Evolutionary conservation across 2,888 invertebrate species (phyloP).

Genomic region (Microctonus aethiopoides): DNA sequence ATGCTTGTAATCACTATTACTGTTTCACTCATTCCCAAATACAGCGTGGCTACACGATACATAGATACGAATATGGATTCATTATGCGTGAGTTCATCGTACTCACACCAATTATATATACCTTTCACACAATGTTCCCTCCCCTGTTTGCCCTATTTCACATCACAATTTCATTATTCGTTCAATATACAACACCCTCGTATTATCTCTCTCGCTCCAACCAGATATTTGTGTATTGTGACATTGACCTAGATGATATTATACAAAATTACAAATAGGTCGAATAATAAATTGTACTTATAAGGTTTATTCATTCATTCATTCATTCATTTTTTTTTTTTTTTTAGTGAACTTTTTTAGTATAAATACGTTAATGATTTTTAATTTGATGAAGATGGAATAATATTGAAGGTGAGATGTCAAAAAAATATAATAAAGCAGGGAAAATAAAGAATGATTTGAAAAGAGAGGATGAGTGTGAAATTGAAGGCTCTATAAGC

Average conservation of each 20-base stretch:
- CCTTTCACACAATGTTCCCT: neutral
- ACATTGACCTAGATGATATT: conserved; percentile 59
- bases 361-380: neutral
- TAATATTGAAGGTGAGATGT: too few relatives aligned
- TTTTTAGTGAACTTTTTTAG: neutral
- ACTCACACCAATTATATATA: conserved; percentile 23
- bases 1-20: conserved; percentile 34
- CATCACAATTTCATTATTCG: conserved; percentile 59
- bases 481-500: conserved; percentile 13
- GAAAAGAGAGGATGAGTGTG: neutral
- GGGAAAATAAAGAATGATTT: neutral
- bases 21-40: conserved; percentile 23
- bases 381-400: neutral
- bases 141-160: neutral
- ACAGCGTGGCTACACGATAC: conserved; percentile 29
- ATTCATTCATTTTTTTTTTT: neutral
- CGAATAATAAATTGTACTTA: neutral
- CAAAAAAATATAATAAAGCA: neutral
- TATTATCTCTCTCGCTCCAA: neutral
- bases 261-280: neutral
- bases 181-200: conserved; percentile 43
- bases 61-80: conserved; percentile 49
- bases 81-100: conserved; percentile 64
- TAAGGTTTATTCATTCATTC: neutral
- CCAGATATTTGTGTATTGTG: conserved; percentile 40